Evolutionary conservation across 2,113 vertebrate species (phyloP).

Genomic region (Mellivora capensis): DNA sequence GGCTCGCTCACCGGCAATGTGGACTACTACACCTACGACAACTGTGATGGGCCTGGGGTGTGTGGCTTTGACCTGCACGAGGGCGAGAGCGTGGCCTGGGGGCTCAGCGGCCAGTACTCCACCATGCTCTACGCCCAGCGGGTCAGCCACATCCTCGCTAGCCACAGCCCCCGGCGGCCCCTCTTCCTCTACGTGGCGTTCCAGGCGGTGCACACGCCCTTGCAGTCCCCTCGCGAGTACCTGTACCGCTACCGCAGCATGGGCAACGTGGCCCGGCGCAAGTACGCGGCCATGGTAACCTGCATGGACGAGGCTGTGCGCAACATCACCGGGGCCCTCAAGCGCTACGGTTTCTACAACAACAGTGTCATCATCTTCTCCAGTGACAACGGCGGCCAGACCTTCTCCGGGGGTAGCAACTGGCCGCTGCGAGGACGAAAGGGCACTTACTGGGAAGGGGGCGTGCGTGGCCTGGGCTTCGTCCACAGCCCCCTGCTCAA

Average conservation of each 20-base stretch:
- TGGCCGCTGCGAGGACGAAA: constrained; percentile 97
- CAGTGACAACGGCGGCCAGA: constrained; percentile 96
- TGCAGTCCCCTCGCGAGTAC: constrained; percentile 95
- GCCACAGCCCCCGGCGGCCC: constrained; percentile 89
- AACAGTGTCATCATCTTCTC: constrained; percentile 96
- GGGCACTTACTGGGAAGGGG: constrained; percentile 98
- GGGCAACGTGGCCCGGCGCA: constrained; percentile 92
- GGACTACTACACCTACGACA: constrained; percentile 96
- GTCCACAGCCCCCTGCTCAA: constrained; percentile 95
- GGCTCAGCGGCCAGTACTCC: constrained; percentile 93
- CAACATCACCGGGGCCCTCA: constrained; percentile 95
- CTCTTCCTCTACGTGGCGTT: constrained; percentile 97
- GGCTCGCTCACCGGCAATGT: constrained; percentile 96
- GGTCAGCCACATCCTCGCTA: constrained; percentile 92
- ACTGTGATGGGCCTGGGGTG: constrained; percentile 91
- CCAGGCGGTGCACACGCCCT: constrained; percentile 95
- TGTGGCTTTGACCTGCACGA: constrained; percentile 97
- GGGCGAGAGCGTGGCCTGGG: constrained; percentile 93
- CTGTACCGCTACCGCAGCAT: constrained; percentile 92
- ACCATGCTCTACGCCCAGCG: constrained; percentile 94
- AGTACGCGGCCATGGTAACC: constrained; percentile 96
- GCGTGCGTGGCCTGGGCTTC: constrained; percentile 93
- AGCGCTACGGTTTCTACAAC: constrained; percentile 95
- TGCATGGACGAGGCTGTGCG: constrained; percentile 95
- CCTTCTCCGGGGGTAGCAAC: constrained; percentile 95